Conservation (phyloP, 2,888 invertebrate genomes). For the Holacanthella duospinosa region DNA sequence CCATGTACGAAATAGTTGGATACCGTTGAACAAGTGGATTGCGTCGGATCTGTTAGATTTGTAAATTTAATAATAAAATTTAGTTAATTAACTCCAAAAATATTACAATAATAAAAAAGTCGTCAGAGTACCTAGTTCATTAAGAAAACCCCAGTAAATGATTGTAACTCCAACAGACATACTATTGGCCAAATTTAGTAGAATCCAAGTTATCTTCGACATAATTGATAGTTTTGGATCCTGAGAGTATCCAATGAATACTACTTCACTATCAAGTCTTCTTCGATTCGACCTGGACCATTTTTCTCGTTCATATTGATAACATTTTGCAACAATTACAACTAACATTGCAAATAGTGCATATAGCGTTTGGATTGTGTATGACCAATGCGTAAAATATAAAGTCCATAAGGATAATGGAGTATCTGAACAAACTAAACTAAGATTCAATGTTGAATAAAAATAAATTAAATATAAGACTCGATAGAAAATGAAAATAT, state of each 20-base stretch:
- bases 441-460: constrained; percentile 2
- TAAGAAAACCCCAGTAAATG: constrained; percentile 19
- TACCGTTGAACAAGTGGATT: constrained; percentile 5
- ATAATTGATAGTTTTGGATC: constrained; percentile 10
- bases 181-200: constrained; percentile 17
- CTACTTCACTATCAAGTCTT: not conserved
- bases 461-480: constrained; percentile 10
- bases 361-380: constrained; percentile 20
- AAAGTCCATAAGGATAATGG: constrained; percentile 16
- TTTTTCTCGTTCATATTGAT: too few relatives aligned
- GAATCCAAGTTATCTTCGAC: constrained; percentile 23
- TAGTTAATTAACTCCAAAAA: too few relatives aligned
- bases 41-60: too few relatives aligned
- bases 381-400: constrained; percentile 24
- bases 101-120: too few relatives aligned
- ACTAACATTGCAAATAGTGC: constrained; percentile 15
- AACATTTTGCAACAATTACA: not conserved
- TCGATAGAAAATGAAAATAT: constrained; percentile 10
- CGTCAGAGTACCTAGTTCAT: not conserved
- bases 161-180: constrained; percentile 22
- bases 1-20: constrained; percentile 23
- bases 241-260: not conserved
- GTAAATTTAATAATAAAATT: too few relatives aligned
- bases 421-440: not conserved
- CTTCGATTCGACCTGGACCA: not conserved